Evolutionary conservation across 2,888 invertebrate species (phyloP).

Genomic region (Heliconius ismenius): DNA sequence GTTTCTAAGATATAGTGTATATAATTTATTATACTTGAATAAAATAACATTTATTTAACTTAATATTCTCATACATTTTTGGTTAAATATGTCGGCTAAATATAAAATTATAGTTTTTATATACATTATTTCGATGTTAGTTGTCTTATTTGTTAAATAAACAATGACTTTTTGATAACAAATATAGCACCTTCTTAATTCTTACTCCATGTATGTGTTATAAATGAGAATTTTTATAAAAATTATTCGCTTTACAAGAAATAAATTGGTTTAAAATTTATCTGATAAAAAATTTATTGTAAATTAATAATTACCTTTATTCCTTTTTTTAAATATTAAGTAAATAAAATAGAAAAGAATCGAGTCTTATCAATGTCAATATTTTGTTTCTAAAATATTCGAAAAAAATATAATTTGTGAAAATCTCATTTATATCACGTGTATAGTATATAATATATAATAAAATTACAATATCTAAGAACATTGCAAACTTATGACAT

Average conservation of each 20-base stretch:
- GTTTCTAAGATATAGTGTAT: too few species aligned
- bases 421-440: conserved; percentile 34
- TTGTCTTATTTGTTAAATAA: conserved; percentile 47
- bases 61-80: neutral
- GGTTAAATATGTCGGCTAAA: neutral
- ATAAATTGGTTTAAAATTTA: too few species aligned
- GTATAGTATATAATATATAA: conserved; percentile 11
- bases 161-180: conserved; percentile 52
- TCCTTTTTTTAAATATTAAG: too few species aligned
- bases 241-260: neutral
- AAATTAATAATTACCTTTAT: too few species aligned
- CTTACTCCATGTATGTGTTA: conserved; percentile 40
- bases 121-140: conserved; percentile 34
- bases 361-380: too few species aligned
- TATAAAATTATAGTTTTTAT: conserved; percentile 14
- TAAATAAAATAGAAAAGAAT: too few species aligned
- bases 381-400: neutral
- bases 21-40: neutral
- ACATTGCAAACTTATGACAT: conserved; percentile 43
- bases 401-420: neutral
- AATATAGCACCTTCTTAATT: conserved; percentile 68
- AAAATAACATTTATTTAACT: neutral
- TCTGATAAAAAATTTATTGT: too few species aligned
- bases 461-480: conserved; percentile 36
- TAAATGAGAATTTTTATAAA: conserved; percentile 42